These are phyloP conservation scores for Diacarnus erythraeanus DNA, from an alignment of 37 sponge, comb jelly and placozoan genomes.

Conservation along the genomic window DNA sequence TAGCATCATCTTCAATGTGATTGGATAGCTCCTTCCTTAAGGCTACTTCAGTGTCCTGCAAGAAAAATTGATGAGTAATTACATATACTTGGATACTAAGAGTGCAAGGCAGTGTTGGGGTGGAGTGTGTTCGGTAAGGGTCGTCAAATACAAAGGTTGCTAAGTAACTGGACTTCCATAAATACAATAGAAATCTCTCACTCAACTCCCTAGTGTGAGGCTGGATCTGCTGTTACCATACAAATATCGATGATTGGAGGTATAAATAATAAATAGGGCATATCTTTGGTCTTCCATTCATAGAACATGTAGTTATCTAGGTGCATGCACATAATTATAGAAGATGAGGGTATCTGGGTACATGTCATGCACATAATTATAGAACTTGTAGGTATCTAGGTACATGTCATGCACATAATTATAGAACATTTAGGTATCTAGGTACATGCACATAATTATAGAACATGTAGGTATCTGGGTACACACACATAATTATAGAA, in stretches of 20 bases:
- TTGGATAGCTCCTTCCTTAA: constrained; percentile 57
- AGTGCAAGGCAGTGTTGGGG: neutral
- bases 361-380: too few relatives aligned
- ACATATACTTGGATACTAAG: neutral
- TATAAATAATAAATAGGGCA: too few relatives aligned
- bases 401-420: too few relatives aligned
- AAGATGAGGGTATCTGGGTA: too few relatives aligned
- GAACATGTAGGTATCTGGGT: too few relatives aligned
- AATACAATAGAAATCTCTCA: neutral
- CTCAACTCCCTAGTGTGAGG: neutral
- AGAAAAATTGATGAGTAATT: neutral
- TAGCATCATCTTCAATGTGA: neutral
- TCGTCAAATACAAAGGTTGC: neutral
- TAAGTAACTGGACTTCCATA: neutral
- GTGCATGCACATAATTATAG: too few relatives aligned
- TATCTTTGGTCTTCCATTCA: too few relatives aligned
- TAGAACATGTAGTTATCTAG: too few relatives aligned
- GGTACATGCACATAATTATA: too few relatives aligned
- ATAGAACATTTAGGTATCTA: too few relatives aligned
- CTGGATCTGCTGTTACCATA: neutral
- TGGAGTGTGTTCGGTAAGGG: neutral
- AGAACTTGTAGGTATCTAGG: too few relatives aligned
- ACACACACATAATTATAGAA: too few relatives aligned
- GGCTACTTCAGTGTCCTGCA: constrained; percentile 55
- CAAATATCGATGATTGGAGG: neutral